Evolutionary conservation across 2,797 vertebrate species (phyloP), one percentile per base, ranked within the genome.

Genomic region (Pogonophryne albipinna): DNA sequence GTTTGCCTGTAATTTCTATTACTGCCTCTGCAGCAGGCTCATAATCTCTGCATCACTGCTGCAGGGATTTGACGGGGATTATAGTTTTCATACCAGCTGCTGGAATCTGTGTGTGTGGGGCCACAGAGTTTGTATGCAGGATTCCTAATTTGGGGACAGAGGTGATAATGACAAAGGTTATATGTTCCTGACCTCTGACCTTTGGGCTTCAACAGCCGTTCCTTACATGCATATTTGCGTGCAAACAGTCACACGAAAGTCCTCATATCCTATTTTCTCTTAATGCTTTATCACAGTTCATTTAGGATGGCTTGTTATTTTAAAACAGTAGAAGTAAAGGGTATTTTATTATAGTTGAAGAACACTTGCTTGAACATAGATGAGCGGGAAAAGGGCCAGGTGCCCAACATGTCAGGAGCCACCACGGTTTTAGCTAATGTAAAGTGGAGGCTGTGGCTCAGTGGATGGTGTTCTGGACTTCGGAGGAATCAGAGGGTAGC

Each of bases 61-160:
- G 64, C 66, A 63, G 79, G 87, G 89, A 90, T 93, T 90, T 86
- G 62, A 44, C 12, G 7, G 63, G 90, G 87, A 93, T 94, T 91
- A 90, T 41, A 78, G 65, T 78, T 89, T 86, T 90, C 52, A 77
- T 70, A 73, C 49, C 88, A 90, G 84, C 91, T 88, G 74, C 85
- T 87, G 72, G 52, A 71, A 70, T 86, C 73, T 67, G 72, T 74
- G 59, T 84, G 77, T 49, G 65, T 50, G 42, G 47, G 31, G 69
- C 66, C 52, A 19, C 14, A 31, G 45, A 44, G 76, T 74, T 58
- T 31, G 76, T 31, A 44, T 20, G 27, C 42, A 34, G 34, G 75
- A 68, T 78, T 89, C 68, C 62, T 83, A 49, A 76, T 85, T 81
- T 82, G 65, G 80, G 60, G 17, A 60, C 52, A 10, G 69, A 83